Evolutionary conservation across 2,888 invertebrate species (phyloP).

Genomic region (Harpalus rubripes): DNA sequence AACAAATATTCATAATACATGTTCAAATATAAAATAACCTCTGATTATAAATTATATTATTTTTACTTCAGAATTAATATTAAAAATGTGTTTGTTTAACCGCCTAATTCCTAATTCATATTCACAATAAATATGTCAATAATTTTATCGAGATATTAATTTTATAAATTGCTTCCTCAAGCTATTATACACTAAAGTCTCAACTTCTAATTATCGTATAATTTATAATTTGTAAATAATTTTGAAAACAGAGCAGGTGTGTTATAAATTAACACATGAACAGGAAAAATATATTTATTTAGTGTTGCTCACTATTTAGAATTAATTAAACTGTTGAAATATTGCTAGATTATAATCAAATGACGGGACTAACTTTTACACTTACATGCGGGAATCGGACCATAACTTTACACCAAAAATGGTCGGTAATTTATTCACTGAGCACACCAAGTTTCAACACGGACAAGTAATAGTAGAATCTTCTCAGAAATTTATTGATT

Average conservation of each 20-base stretch:
- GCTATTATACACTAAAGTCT: constrained; percentile 17
- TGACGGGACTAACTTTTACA: constrained; percentile 44
- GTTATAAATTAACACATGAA: constrained; percentile 50
- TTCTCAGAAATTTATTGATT: constrained; percentile 37
- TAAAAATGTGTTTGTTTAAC: constrained; percentile 26
- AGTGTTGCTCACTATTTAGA: constrained; percentile 58
- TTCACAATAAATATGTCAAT: constrained; percentile 56
- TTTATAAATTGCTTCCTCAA: constrained; percentile 38
- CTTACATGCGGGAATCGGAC: constrained; percentile 47
- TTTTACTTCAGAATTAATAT: no score
- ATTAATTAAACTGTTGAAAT: constrained; percentile 61
- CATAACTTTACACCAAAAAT: constrained; percentile 47
- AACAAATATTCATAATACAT: no score
- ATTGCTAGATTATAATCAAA: constrained; percentile 58
- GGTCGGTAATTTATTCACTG: constrained; percentile 34
- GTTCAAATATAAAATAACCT: no score
- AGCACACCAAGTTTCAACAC: constrained; percentile 35
- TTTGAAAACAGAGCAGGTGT: constrained; percentile 60
- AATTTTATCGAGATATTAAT: constrained; percentile 52
- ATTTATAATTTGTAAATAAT: constrained; percentile 63
- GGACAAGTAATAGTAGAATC: background rate
- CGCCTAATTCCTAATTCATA: constrained; percentile 34
- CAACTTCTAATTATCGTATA: constrained; percentile 41
- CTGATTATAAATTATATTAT: no score
- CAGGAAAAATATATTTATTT: constrained; percentile 65